Base-by-base conservation (phyloP, 1,140 invertebrate genomes). In the Drosophila simulans region DNA sequence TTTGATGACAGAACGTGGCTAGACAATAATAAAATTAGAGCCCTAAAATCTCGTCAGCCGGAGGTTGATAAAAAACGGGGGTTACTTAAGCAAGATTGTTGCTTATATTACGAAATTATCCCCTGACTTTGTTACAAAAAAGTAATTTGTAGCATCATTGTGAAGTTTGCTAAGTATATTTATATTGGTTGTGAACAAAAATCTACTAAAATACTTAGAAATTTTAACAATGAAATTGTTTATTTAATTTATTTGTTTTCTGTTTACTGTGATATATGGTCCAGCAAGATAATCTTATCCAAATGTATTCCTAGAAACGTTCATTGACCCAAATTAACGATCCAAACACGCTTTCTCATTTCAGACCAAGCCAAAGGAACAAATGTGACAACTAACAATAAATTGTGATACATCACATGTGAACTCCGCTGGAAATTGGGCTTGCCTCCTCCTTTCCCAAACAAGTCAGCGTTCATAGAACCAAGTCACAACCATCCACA, bases 341-440 rank as follows among this genome's bases (percentile, higher is more conserved):
- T 37, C 31, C 15, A 45, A 54, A 64, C 35, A 42, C 57, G 4
- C 22, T 37, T 40, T 27, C 27, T 48, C n/a, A 10, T 62, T 65
- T 27, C 74, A 85, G 83, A 68, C 49, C 56, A 57, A 43, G 53
- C 71, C 64, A 82, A 56, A 63, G 75, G 40, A 62, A 43, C 75
- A 53, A 77, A 88, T 83, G 83, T 83, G 71, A 86, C 60, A 56
- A 62, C 45, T 56, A 55, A 78, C 65, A 63, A 53, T 45, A 43
- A 51, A 52, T 76, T 76, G 72, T 76, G 72, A 76, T 76, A 76
- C 27, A 51, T 51, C 52, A 45, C 39, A 75, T 75, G 72, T 75
- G 43, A 74, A 74, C 43, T 27, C n/a, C 59, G 20, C 34, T 40
- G 48, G 45, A 27, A 25, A 17, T 49, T 71, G 64, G 37, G 42